Conservation (phyloP, 2,888 invertebrate genomes). For the Syrphus vitripennis region DNA sequence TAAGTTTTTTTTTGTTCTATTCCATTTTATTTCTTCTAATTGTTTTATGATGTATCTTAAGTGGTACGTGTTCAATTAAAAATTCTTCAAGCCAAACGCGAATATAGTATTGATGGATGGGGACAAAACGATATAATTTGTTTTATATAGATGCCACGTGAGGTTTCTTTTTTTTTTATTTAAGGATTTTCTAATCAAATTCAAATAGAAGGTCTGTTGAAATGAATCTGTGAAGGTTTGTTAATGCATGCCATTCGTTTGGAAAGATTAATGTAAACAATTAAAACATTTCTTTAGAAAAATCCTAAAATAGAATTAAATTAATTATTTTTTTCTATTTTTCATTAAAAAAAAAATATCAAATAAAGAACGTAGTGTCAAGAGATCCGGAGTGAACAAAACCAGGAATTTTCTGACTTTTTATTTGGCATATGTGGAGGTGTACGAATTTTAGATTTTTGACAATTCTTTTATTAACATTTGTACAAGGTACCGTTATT, state of each 20-base stretch:
- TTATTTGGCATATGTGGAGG: too few species aligned
- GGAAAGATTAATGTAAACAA: background rate
- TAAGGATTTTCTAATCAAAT: background rate
- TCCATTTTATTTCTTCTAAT: background rate
- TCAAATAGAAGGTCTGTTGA: background rate
- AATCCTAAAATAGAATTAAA: background rate
- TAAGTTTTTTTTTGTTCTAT: background rate
- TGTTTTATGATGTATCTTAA: slow-evolving; percentile 1
- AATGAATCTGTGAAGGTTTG: background rate
- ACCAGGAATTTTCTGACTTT: too few species aligned
- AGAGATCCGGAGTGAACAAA: too few species aligned
- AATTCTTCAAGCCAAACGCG: background rate
- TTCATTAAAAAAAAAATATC: background rate
- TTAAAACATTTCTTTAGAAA: background rate
- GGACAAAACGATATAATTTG: background rate
- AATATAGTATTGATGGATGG: background rate
- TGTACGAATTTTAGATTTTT: too few species aligned
- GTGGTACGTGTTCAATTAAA: background rate
- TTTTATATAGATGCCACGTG: background rate
- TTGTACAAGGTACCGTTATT: too few species aligned
- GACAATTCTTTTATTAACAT: too few species aligned
- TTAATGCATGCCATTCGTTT: background rate
- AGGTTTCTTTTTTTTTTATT: background rate
- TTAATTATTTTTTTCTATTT: background rate
- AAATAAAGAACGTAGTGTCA: too few species aligned